Evolutionary conservation across 1,140 invertebrate species (phyloP), one percentile per base, ranked within the genome.

Genomic region (Hormaphis cornu): DNA sequence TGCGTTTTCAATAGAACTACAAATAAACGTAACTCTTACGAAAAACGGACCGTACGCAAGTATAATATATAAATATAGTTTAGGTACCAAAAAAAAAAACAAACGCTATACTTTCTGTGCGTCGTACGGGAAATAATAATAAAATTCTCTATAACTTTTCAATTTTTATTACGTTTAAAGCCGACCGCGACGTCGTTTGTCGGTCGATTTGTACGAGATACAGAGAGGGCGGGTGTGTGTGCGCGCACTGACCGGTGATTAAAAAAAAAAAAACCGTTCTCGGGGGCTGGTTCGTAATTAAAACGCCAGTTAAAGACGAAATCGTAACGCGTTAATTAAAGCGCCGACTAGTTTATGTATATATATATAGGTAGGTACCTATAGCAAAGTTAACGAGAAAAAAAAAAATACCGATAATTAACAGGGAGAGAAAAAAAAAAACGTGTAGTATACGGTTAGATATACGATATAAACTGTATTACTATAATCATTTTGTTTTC

Each of bases 241-340:
- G 22, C 6, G 18, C 18, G 28, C 24, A 20, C 28, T 66, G 61
- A 66, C 61, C 61, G 61, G 61, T 66, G 44, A 66, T 66, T 48
- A 66, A 48, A 8, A 46, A 46, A 46, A 46, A 46, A n/a, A 46
- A 48, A 48, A 48, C 44, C 42, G 18, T 46, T n/a, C 44, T 33
- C 30, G 18, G 7, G 61, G 44, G 61, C 61, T 48, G 61, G 61
- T 33, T 66, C 30, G 61, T 66, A 66, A 66, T 66, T 66, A 66
- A 46, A 66, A 66, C 59, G 6, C 24, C 18, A 48, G 53, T 56
- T 56, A 37, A 56, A 56, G 33, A 58, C 20, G 8, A 58, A 58
- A 58, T 24, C 24, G 54, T 40, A 40, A 40, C 35, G 33, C 54
- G 54, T 58, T 58, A 58, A 58, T 58, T 58, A 40, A 58, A 20